Base-by-base conservation (phyloP, 2,888 invertebrate species). In the Acleris cristana region DNA sequence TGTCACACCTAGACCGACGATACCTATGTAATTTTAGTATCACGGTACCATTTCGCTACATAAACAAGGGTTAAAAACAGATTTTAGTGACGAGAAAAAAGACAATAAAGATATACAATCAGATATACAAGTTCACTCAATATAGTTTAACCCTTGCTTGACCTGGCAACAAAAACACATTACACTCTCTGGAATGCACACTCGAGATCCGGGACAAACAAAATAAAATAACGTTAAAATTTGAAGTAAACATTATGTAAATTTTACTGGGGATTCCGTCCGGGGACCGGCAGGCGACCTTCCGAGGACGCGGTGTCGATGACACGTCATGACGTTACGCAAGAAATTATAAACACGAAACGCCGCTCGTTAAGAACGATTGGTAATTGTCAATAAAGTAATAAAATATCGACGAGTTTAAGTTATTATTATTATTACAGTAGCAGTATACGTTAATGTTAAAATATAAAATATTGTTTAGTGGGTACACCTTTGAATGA, bases 291-390 rank as follows among this genome's bases (percentile, higher is more conserved):
- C 18, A 58, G 72, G 76, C 83, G 84, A 85, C 84, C 84, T 85
- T 85, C 81, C 81, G 84, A 85, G 84, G 84, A 85, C 84, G 82
- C 79, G 76, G 84, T 80, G 85, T 85, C 85, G 84, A 84, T 83
- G 85, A 85, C 86, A 83, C 79, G 76, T 72, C 69, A 64, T 74
- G 69, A 72, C 76, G 81, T 84, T 83, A 82, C 84, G 81, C 83
- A 84, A 82, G 78, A 54, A 73, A 72, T 64, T 67, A 66, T 61
- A 56, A 63, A 63, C 59, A 69, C 59, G 59, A 58, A 58, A 55
- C 55, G 56, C 18, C 55, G 48, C 56, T 56, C 56, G 61, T 62
- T 54, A 57, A 52, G 44, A 51, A 40, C 44, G 44, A 58, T 58
- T 48, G 58, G 48, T 21, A 51, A 19, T 48, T 58, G n/a, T 58